These are phyloP conservation scores for Microtus ochrogaster DNA, from an alignment of 2,113 vertebrate genomes.

Conservation along the genomic window DNA sequence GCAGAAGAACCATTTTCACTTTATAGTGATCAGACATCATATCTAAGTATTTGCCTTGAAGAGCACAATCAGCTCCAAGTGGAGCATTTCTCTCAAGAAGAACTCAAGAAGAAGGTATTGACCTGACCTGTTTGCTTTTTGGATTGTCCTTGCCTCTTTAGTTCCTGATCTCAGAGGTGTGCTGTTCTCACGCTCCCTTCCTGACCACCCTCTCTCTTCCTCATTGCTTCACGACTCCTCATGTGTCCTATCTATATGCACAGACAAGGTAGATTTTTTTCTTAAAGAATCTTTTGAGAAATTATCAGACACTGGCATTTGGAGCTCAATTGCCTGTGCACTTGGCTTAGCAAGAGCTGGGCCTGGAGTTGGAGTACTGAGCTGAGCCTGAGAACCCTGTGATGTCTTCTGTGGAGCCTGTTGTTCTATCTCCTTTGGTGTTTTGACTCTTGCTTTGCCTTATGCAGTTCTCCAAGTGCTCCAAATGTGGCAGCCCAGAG, in stretches of 20 bases:
- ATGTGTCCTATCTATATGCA: not conserved
- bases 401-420: not conserved
- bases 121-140: conserved; percentile 49
- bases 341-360: not conserved
- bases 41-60: conserved; percentile 96
- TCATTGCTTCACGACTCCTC: not conserved
- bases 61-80: conserved; percentile 87
- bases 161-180: not conserved
- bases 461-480: not conserved
- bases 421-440: rapidly evolving
- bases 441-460: rapidly evolving
- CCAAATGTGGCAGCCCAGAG: not conserved
- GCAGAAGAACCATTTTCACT: conserved; percentile 93
- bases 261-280: not conserved
- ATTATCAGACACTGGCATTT: not conserved
- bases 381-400: too few species aligned
- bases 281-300: not conserved
- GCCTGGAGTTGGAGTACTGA: not conserved
- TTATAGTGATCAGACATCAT: conserved; percentile 96
- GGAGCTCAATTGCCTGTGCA: not conserved
- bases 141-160: conserved; percentile 45
- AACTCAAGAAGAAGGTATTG: conserved; percentile 92
- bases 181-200: not conserved
- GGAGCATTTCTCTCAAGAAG: conserved; percentile 90
- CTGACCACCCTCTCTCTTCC: not conserved